Evolutionary conservation across 2,888 invertebrate species (phyloP), one percentile per base, ranked within the genome.

Genomic region (Hydraecia micacea): DNA sequence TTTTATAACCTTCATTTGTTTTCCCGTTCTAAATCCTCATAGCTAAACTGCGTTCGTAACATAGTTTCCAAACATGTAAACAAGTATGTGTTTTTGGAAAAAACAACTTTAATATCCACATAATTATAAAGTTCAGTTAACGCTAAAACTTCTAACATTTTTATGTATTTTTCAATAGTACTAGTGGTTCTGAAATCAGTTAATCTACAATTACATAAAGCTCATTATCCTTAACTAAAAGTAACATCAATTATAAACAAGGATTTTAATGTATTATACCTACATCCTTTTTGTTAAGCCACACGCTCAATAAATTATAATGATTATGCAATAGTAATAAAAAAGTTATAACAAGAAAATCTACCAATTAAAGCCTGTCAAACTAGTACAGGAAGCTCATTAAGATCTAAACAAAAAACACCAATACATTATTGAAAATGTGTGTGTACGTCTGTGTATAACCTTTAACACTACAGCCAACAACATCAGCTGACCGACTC

Each of bases 321-420:
- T 85, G n/a, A 73, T 77, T 77, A 77, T 74, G 58, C 71, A 68
- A 73, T 7, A 52, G 39, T 46, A 63, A 73, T 71, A 84, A 84
- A 84, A 73, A 79, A 68, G 21, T 65, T 67, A 68, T 75, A 83
- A 85, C 83, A 73, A 86, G 79, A 86, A 83, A 74, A 75, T 74
- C 49, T 75, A 66, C 86, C 74, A 86, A 85, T 86, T 85, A 85
- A 79, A 72, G 78, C 72, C 78, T 83, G 76, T 76, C 83, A 83
- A 86, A 85, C 86, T 46, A 69, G 72, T 73, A 63, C 71, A 83
- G 79, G 79, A 82, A 85, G 63, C 86, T 85, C 86, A 85, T 85
- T 85, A 84, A 46, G 42, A 58, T 39, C n/a, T 21, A 9, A n/a
- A 75, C 62, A 84, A 75, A 79, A 81, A 84, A 86, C 66, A n/a